phyloP scores from a whole-genome alignment of 2,888 invertebrate species.

The Anticlea derivata region DNA sequence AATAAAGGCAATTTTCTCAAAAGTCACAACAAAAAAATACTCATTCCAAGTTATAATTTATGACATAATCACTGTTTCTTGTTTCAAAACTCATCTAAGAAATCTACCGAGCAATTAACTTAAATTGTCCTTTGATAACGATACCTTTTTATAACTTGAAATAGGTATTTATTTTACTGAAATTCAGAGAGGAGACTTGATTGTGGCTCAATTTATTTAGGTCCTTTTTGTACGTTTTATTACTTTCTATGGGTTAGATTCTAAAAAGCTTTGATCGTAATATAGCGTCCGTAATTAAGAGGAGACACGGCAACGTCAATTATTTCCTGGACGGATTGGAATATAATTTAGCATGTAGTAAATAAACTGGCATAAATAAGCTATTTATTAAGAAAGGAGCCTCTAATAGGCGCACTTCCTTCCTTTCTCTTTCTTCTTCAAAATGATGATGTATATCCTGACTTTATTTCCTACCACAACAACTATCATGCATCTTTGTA shows the following conservation, averaged over 20 bases:
- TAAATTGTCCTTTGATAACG: conserved; percentile 39
- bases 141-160: conserved; percentile 29
- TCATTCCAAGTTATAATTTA: conserved; percentile 28
- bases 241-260: too few relatives aligned
- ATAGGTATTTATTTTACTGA: conserved; percentile 8
- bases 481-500: too few relatives aligned
- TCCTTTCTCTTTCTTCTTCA: too few relatives aligned
- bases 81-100: conserved; percentile 26
- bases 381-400: too few relatives aligned
- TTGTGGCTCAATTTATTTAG: neutral
- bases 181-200: conserved; percentile 1
- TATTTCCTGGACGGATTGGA: too few relatives aligned
- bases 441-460: too few relatives aligned
- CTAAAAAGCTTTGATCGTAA: too few relatives aligned
- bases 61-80: conserved; percentile 28
- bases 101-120: conserved; percentile 37
- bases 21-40: conserved; percentile 17
- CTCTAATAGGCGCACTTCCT: too few relatives aligned
- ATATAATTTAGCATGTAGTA: too few relatives aligned
- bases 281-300: too few relatives aligned
- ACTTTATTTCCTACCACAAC: conserved; percentile 7
- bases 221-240: neutral
- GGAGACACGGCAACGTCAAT: too few relatives aligned
- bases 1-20: conserved; percentile 10
- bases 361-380: too few relatives aligned